These are phyloP conservation scores for Pelecanoides urinatrix DNA, from an alignment of 2,113 vertebrate species.

Conservation along the genomic window DNA sequence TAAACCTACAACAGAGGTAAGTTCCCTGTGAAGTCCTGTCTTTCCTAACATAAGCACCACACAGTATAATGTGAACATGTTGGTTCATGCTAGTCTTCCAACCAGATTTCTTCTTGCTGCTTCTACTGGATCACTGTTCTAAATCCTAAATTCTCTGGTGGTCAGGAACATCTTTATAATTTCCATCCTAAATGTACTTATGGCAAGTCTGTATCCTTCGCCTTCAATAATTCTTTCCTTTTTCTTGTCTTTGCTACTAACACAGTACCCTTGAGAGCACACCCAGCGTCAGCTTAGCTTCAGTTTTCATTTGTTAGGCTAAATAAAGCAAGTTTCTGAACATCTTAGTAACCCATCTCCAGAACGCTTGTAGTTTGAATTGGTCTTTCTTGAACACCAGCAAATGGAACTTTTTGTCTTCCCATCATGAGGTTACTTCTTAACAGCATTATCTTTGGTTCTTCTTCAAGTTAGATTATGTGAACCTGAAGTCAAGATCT, in stretches of 20 bases:
- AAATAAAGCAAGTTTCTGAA: not conserved
- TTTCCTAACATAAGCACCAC: not conserved
- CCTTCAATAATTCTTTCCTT: not conserved
- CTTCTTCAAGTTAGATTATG: not conserved
- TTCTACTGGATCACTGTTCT: not conserved
- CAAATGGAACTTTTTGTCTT: not conserved
- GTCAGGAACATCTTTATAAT: not conserved
- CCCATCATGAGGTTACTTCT: not conserved
- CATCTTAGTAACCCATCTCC: not conserved
- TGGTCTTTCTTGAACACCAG: not conserved
- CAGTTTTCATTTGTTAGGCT: not conserved
- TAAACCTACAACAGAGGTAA: not conserved
- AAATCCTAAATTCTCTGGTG: not conserved
- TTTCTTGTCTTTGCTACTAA: not conserved
- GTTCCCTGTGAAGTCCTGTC: not conserved
- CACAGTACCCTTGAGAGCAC: not conserved
- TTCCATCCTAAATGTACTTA: not conserved
- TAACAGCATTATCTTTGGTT: not conserved
- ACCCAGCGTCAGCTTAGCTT: not conserved
- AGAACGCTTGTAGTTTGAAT: not conserved
- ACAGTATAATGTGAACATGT: not conserved
- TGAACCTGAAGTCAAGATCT: not conserved
- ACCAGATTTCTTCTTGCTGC: not conserved
- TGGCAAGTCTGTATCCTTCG: not conserved
- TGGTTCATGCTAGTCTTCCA: not conserved